Conservation (phyloP, 2,797 vertebrate species). For the Ataeniobius toweri region DNA sequence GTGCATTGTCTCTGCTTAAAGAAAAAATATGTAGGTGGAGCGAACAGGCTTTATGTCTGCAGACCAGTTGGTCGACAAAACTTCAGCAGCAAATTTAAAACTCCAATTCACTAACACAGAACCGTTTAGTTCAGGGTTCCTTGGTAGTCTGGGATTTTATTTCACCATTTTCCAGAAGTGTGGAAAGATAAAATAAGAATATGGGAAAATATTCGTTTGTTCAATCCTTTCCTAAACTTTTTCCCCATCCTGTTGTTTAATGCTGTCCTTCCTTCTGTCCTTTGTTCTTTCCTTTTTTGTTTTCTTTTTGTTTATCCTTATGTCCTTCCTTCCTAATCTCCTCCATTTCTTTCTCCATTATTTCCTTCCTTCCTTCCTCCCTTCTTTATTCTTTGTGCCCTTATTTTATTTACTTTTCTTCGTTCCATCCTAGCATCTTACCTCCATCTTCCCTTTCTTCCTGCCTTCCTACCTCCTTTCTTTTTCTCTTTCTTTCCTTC, state of each 20-base stretch:
- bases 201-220: background rate
- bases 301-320: no score
- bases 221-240: background rate
- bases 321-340: background rate
- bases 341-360: background rate
- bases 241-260: no score
- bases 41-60: slow-evolving; percentile 7
- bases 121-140: background rate
- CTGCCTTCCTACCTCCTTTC: background rate
- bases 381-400: background rate
- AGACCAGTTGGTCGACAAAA: background rate
- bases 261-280: background rate
- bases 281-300: background rate
- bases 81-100: background rate
- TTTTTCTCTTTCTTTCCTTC: background rate
- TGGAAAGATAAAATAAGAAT: background rate
- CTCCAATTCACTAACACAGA: background rate
- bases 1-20: slow-evolving; percentile 21
- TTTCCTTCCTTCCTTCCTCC: background rate
- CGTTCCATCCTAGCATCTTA: background rate
- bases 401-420: background rate
- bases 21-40: slow-evolving; percentile 16
- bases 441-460: no score
- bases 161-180: background rate
- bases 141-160: background rate